Percentiles rank a stretch among this genome's conserved stretches.
Conservation (phyloP, 2,888 invertebrate species). For the Dastarcus helophoroides region DNA sequence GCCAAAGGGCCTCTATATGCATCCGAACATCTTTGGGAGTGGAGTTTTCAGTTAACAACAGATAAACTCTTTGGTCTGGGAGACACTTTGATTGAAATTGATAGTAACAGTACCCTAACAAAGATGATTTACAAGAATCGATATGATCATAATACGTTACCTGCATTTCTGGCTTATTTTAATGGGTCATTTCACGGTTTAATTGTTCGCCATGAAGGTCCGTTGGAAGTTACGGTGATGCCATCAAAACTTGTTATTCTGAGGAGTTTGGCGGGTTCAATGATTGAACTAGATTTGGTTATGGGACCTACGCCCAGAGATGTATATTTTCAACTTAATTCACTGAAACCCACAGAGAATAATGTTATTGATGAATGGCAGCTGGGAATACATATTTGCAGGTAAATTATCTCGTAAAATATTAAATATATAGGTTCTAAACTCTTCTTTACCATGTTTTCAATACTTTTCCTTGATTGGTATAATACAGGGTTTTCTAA, state of each 20-base stretch:
- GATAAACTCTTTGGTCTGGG: constrained; percentile 46
- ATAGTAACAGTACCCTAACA: constrained; percentile 24
- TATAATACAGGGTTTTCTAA: too few species aligned
- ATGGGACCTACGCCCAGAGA: constrained; percentile 41
- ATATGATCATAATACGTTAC: constrained; percentile 37
- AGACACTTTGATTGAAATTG: constrained; percentile 33
- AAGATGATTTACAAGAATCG: constrained; percentile 39
- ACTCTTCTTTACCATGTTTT: too few species aligned
- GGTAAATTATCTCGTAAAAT: too few species aligned
- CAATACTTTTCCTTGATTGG: too few species aligned
- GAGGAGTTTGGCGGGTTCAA: constrained; percentile 40
- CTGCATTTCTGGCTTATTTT: constrained; percentile 41
- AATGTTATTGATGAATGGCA: constrained; percentile 34
- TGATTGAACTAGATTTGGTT: constrained; percentile 39
- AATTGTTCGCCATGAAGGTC: constrained; percentile 41
- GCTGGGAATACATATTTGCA: constrained; percentile 38
- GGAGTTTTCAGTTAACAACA: constrained; percentile 43
- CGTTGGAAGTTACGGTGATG: constrained; percentile 43
- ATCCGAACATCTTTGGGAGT: constrained; percentile 49
- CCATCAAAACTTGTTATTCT: constrained; percentile 44
- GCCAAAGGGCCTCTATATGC: constrained; percentile 46
- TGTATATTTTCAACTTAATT: constrained; percentile 33
- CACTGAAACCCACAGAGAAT: constrained; percentile 9
- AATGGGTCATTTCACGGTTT: constrained; percentile 44
- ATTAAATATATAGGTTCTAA: too few species aligned